Conservation (phyloP, 2,113 vertebrate species). For the Hemichromis elongatus region DNA sequence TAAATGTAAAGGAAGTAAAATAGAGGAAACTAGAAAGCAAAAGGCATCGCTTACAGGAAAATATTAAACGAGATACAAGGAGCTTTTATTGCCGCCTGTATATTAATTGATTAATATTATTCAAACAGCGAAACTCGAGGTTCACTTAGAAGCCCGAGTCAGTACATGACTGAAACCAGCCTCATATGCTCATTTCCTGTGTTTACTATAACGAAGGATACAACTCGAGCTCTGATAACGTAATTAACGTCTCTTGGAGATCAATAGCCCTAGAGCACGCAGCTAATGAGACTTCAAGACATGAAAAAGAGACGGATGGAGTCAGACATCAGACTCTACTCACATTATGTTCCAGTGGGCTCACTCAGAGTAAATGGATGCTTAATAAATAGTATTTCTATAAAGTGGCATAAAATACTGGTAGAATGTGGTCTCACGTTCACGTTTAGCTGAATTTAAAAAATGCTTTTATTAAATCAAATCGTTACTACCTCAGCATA, state of each 20-base stretch:
- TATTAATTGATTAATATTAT: conserved; percentile 9
- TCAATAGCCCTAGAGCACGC: conserved; percentile 45
- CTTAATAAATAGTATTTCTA: not conserved
- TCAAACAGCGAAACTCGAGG: not conserved
- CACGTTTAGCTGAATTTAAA: not conserved
- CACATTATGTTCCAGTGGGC: not conserved
- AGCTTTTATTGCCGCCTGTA: not conserved
- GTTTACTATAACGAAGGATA: conserved; percentile 39
- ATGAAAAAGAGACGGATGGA: not conserved
- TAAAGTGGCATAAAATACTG: not conserved
- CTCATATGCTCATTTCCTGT: conserved; percentile 61
- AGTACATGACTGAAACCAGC: conserved; percentile 33
- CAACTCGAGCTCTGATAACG: conserved; percentile 33
- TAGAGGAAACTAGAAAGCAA: not conserved
- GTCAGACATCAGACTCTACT: conserved; percentile 7
- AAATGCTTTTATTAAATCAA: not conserved
- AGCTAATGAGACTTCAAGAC: conserved; percentile 47
- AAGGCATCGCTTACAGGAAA: not conserved
- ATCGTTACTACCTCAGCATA: not conserved
- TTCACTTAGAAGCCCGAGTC: not conserved
- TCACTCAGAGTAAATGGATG: not conserved
- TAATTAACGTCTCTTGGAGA: conserved; percentile 46
- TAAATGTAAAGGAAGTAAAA: not conserved
- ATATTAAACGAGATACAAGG: not conserved
- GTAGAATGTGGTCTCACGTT: not conserved